Evolutionary conservation across 2,888 invertebrate genomes (phyloP), one percentile per base, ranked within the genome.

Genomic region (Archaeoteleia sp.): DNA sequence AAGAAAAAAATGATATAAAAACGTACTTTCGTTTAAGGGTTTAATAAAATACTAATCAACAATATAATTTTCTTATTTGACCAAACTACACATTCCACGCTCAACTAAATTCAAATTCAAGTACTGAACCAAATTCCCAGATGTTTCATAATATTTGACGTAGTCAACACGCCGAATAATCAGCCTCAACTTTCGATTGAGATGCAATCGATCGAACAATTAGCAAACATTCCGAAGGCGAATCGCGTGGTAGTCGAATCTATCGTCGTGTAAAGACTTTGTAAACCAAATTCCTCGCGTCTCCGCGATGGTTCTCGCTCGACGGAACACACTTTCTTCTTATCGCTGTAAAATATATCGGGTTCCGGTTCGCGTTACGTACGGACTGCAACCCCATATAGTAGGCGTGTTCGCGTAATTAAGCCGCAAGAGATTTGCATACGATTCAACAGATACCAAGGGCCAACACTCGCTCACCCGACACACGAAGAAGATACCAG

Each of bases 401-500:
- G 79, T 76, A 80, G 80, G 80, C 79, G 81, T 82, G 82, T 78
- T 81, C 78, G 78, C 80, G 80, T 83, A 83, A 83, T 83, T 83
- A 83, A 83, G 82, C 82, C 82, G 75, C 82, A 74, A 75, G 82
- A 81, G 82, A 83, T 82, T 83, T 83, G 82, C 82, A 83, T 82
- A 82, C 78, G 80, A 82, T 81, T 82, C 78, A 78, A 78, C 78
- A 74, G 79, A 77, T 80, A 79, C 71, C 72, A 67, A 61, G 53
- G 55, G 51, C 54, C 69, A 53, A 14, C 42, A 46, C 51, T 53
- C 58, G 51, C 61, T 40, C 48, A 43, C 53, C 45, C 39, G 54
- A 63, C 70, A 62, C 69, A 67, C 71, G 70, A 72, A 74, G 78
- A 80, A 79, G 80, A 79, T 78, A 74, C 72, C 60, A 60, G 51